Evolutionary conservation across 2,113 vertebrate genomes (phyloP).

Genomic region (Salvelinus sp.): DNA sequence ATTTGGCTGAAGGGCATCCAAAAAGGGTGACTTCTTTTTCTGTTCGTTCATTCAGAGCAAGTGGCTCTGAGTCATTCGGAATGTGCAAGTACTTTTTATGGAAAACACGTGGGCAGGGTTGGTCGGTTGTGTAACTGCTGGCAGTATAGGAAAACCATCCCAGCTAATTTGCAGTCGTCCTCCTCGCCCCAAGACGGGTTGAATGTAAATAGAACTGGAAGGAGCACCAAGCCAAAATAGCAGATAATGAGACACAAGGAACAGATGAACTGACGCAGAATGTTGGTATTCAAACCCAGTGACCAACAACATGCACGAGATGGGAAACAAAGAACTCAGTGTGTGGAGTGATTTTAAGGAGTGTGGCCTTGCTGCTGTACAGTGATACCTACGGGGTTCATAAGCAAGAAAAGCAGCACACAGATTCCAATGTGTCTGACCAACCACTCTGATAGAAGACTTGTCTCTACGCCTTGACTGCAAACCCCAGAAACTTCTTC

Average conservation of each 20-base stretch:
- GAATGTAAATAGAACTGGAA: constrained; percentile 20
- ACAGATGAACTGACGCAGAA: background rate
- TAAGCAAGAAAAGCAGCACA: too few species aligned
- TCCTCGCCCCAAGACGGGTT: constrained; percentile 2
- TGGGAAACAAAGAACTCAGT: constrained; percentile 8
- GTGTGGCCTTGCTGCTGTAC: too few species aligned
- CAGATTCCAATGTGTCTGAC: too few species aligned
- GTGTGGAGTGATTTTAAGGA: background rate
- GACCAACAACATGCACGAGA: background rate
- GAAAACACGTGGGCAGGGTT: constrained; percentile 45
- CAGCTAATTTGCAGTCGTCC: constrained; percentile 25
- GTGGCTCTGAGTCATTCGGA: constrained; percentile 40
- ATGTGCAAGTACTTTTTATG: constrained; percentile 34
- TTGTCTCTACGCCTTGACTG: too few species aligned
- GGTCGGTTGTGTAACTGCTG: constrained; percentile 1
- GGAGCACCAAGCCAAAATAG: constrained; percentile 19
- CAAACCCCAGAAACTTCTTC: too few species aligned
- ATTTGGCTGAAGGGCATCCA: constrained; percentile 51
- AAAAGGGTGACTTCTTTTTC: constrained; percentile 37
- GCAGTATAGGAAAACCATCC: background rate
- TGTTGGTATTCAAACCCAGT: background rate
- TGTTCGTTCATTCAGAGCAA: constrained; percentile 12
- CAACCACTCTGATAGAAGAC: too few species aligned
- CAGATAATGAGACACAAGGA: constrained; percentile 4
- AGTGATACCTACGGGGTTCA: too few species aligned